A percentile compares a stretch with the other conserved stretches of the same genome.
phyloP scores from a whole-genome alignment of 35 echinoderm and acorn worm species.

The Apostichopus japonicus region DNA sequence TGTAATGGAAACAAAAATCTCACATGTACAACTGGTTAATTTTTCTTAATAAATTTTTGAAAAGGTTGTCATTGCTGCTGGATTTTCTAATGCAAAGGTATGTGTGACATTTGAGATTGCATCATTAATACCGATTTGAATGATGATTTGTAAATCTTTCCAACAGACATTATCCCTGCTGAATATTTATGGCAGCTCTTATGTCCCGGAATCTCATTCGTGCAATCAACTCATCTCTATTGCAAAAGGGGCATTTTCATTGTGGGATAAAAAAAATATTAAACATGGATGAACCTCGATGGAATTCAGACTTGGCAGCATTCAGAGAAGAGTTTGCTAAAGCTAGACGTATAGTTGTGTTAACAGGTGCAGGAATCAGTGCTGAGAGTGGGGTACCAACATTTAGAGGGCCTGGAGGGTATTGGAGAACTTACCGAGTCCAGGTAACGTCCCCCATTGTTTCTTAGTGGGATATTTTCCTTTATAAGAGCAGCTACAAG shows the following conservation, averaged over 20 bases:
- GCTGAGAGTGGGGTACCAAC: constrained; percentile 98
- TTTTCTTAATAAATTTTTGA: no score
- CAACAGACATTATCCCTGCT: not conserved
- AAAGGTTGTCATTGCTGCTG: no score
- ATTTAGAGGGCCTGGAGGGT: constrained; percentile 92
- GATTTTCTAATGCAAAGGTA: no score
- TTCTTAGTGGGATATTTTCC: no score
- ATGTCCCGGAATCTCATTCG: not conserved
- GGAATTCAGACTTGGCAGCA: constrained; percentile 89
- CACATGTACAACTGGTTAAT: no score
- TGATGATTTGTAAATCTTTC: not conserved
- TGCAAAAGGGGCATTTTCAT: not conserved
- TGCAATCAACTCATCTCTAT: not conserved
- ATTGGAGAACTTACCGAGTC: constrained; percentile 82
- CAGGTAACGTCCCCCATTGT: constrained; percentile 48
- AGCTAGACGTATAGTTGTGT: constrained; percentile 86
- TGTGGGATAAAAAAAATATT: not conserved
- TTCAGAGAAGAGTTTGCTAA: constrained; percentile 88
- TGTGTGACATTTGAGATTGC: no score
- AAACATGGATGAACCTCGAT: constrained; percentile 55
- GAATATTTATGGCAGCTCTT: not conserved
- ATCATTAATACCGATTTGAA: not conserved
- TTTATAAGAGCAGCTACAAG: no score
- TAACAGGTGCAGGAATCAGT: constrained; percentile 94
- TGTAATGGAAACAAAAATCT: no score